A percentile compares a stretch with the other conserved stretches of the same genome.
Conservation (phyloP, 2,113 vertebrate genomes). For the Leptobrachium leishanense region DNA sequence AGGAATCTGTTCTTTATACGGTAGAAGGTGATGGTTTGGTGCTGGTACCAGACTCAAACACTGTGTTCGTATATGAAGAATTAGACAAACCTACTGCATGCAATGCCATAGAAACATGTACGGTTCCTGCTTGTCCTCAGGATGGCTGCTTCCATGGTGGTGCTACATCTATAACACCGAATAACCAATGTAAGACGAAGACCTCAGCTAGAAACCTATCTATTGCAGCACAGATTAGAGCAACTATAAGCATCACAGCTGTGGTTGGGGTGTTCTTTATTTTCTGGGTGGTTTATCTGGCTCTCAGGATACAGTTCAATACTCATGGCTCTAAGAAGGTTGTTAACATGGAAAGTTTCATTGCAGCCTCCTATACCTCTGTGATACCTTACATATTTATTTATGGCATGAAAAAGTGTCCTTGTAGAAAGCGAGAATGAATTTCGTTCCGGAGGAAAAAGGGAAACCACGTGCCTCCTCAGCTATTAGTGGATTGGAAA, state of each 20-base stretch:
- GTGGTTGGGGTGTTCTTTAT: constrained; percentile 20
- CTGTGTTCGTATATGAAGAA: neutral
- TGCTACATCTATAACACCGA: neutral
- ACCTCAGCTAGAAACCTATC: neutral
- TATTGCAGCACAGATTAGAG: constrained; percentile 9
- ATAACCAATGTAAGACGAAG: too few species aligned
- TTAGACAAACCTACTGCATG: neutral
- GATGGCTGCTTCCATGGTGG: neutral
- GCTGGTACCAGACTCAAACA: neutral
- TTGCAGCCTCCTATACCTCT: constrained; percentile 27
- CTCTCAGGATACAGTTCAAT: neutral
- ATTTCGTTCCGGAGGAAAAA: neutral
- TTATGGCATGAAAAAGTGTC: constrained; percentile 22
- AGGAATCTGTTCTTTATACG: neutral
- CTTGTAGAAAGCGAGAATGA: neutral
- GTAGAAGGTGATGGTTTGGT: neutral
- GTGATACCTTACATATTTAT: constrained; percentile 36
- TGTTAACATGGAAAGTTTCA: constrained; percentile 7
- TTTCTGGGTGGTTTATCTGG: constrained; percentile 29
- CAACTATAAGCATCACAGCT: constrained; percentile 13
- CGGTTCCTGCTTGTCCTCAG: neutral
- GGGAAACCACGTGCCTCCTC: too few species aligned
- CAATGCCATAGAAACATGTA: neutral
- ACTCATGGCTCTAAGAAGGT: neutral
- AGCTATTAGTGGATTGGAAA: too few species aligned